Evolutionary conservation across 1,140 invertebrate species (phyloP).

Genomic region (Macrostomum lignano): DNA sequence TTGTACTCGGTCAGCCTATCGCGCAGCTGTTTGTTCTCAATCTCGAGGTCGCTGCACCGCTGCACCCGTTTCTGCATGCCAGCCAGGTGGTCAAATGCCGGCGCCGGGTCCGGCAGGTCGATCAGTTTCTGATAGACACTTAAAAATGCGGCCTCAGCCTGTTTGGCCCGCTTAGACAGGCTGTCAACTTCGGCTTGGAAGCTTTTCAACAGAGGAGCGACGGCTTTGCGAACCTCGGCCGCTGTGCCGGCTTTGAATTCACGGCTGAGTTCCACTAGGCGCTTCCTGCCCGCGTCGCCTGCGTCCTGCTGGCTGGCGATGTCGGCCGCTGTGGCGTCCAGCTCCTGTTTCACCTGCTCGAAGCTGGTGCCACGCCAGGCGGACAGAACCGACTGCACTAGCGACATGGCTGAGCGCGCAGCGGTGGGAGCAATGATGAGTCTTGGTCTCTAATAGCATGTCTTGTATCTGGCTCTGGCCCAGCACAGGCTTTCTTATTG

Average conservation of each 20-base stretch:
- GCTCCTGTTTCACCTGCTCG: conserved; percentile 31
- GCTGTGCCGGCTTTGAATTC: too few species aligned
- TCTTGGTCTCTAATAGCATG: too few species aligned
- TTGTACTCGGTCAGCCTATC: conserved; percentile 33
- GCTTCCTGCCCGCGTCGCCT: conserved; percentile 30
- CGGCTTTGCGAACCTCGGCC: too few species aligned
- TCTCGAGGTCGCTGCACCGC: conserved; percentile 29
- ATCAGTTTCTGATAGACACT: conserved; percentile 32
- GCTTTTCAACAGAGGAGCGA: too few species aligned
- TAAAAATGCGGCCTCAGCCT: conserved; percentile 31
- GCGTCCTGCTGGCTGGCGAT: conserved; percentile 32
- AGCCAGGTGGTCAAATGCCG: conserved; percentile 28
- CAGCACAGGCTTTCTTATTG: too few species aligned
- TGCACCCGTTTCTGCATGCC: conserved; percentile 29
- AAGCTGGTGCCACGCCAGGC: too few species aligned
- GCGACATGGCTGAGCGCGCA: too few species aligned
- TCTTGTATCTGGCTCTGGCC: too few species aligned
- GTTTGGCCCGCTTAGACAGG: conserved; percentile 31
- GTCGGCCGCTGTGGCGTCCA: conserved; percentile 31
- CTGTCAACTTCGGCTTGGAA: too few species aligned
- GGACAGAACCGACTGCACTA: too few species aligned
- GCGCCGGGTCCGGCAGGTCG: conserved; percentile 31
- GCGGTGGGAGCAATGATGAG: too few species aligned
- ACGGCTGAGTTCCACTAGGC: conserved; percentile 30
- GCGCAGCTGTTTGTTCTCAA: conserved; percentile 32